phyloP scores from a whole-genome alignment of 2,113 vertebrate genomes.

The Sinocyclocheilus anshuiensis region DNA sequence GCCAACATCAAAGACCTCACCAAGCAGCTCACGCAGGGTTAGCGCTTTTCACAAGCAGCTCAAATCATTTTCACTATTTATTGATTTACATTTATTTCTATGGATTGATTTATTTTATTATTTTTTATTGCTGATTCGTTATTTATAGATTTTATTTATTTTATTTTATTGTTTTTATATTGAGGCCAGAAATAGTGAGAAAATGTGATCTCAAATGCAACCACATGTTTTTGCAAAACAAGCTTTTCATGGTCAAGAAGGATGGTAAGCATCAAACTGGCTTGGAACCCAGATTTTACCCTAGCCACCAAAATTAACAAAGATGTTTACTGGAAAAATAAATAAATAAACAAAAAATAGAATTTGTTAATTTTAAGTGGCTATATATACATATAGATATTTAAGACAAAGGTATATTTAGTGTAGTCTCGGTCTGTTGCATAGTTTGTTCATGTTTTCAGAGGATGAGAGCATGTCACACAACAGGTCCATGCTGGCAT shows the following conservation, averaged over 20 bases:
- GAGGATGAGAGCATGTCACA: background rate
- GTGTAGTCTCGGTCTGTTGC: background rate
- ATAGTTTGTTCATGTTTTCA: background rate
- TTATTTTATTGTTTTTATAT: background rate
- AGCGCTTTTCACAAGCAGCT: background rate
- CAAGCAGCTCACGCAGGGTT: slow-evolving; percentile 94
- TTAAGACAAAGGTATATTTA: background rate
- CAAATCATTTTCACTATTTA: background rate
- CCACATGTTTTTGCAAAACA: background rate
- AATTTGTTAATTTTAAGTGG: no score
- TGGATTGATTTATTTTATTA: background rate
- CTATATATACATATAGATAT: no score
- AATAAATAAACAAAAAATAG: no score
- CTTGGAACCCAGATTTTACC: background rate
- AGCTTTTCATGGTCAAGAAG: background rate
- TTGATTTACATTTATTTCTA: background rate
- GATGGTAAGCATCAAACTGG: background rate
- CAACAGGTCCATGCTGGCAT: slow-evolving; percentile 18
- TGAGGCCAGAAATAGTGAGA: background rate
- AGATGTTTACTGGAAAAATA: background rate
- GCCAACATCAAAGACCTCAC: slow-evolving; percentile 93
- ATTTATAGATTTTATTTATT: background rate
- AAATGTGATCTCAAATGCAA: background rate
- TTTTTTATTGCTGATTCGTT: background rate
- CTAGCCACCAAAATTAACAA: background rate